phyloP scores from a whole-genome alignment of 1,140 invertebrate genomes.

The Phthorimaea operculella region DNA sequence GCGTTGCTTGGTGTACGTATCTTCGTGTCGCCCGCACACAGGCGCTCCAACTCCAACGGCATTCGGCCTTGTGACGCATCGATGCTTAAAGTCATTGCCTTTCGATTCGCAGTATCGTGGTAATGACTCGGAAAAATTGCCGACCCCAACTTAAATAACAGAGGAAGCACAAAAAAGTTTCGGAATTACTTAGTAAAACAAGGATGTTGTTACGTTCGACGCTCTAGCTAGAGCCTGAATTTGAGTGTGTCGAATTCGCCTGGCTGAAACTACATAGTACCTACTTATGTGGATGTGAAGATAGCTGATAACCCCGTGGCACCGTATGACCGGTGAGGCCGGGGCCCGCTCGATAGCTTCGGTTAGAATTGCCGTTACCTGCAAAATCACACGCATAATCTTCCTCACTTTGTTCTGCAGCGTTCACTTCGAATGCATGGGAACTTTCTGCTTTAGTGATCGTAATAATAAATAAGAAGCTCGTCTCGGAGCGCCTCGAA shows the following conservation, averaged over 20 bases:
- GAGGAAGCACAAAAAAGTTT: neutral
- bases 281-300: constrained; percentile 34
- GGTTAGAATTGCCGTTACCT: constrained; percentile 51
- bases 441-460: constrained; percentile 12
- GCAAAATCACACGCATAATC: constrained; percentile 47
- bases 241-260: neutral
- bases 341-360: constrained; percentile 39
- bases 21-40: neutral
- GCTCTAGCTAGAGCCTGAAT: neutral
- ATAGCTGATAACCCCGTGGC: constrained; percentile 56
- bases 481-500: neutral
- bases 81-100: constrained; percentile 41
- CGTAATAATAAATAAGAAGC: constrained; percentile 1
- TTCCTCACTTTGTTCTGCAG: constrained; percentile 30
- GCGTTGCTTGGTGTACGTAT: neutral
- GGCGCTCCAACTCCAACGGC: too few relatives aligned
- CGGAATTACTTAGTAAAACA: too few relatives aligned
- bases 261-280: constrained; percentile 16
- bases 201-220: too few relatives aligned
- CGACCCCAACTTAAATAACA: neutral
- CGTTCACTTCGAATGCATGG: constrained; percentile 19
- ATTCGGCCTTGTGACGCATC: constrained; percentile 20
- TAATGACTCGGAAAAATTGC: constrained; percentile 2
- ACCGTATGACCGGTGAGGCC: constrained; percentile 38
- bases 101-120: constrained; percentile 24